Evolutionary conservation across 2,113 vertebrate genomes (phyloP), one percentile per base, ranked within the genome.

Genomic region (Atherinomorus stipes): DNA sequence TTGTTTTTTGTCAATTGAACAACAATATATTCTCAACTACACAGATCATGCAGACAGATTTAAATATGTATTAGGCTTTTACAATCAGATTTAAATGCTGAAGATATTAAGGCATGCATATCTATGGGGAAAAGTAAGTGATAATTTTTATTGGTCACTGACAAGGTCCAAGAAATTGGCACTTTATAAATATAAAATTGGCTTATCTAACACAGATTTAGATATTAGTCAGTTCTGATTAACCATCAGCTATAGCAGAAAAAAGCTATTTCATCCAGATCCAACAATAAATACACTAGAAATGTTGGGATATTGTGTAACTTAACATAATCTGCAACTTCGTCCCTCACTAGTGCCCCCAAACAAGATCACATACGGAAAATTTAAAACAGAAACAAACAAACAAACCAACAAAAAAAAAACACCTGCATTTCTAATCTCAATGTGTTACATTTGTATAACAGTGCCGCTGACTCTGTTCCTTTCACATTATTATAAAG

Each of bases 381-480:
- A 12, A 52, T 38, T 15, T 19, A 21, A n/a, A 31, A 47, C 8
- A 7, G 44, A 62, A 23, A 25, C 8, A 11, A 31, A 21, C 13
- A 47, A 11, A 22, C 7, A 13, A 47, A 47, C 7, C 18, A n/a
- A 42, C 18, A 47, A 31, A 11, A 13, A 13, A 47, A n/a, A n/a
- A n/a, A n/a, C n/a, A n/a, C n/a, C n/a, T 64, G 40, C 19, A 45
- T 44, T 45, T 26, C 18, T 23, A 16, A 23, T 18, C 18, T 18
- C 54, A 25, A 15, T 26, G 61, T 52, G 76, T 15, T 23, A n/a
- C n/a, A 74, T 87, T 86, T 89, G 83, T 85, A 86, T 82, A 85
- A 86, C 59, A 13, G 73, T 54, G 52, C 26, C 28, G 70, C 64
- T 71, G 76, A 71, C 53, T 70, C 28, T 61, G 74, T 58, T 26